These are phyloP conservation scores for Leptinotarsa lineolata DNA, from an alignment of 1,140 invertebrate genomes.

Conservation along the genomic window DNA sequence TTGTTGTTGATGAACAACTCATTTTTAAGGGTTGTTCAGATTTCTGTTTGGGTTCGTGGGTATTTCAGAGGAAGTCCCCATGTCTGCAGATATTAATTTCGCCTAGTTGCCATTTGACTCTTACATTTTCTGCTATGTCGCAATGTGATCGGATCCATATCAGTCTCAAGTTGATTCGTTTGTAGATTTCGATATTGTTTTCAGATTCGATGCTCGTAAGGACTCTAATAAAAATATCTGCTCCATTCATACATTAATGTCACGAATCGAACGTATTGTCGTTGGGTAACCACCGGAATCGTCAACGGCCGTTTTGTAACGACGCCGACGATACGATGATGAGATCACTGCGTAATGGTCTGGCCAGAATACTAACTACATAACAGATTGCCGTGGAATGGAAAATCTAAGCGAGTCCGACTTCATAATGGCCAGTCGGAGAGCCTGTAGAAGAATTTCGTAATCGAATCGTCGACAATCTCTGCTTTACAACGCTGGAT, in stretches of 20 bases:
- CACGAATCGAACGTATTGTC: constrained; percentile 25
- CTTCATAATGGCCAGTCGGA: constrained; percentile 4
- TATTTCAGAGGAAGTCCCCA: too few species aligned
- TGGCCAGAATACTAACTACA: constrained; percentile 21
- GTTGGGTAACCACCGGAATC: constrained; percentile 12
- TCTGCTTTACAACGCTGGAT: neutral
- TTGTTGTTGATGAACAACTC: too few species aligned
- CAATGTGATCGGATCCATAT: too few species aligned
- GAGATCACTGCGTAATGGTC: constrained; percentile 20
- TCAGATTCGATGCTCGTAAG: neutral
- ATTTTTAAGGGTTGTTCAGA: too few species aligned
- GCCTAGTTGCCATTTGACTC: too few species aligned
- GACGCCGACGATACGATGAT: constrained; percentile 22
- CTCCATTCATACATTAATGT: constrained; percentile 7
- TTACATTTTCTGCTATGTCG: too few species aligned
- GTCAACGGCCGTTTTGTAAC: constrained; percentile 20
- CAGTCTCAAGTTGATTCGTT: too few species aligned
- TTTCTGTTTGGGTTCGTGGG: too few species aligned
- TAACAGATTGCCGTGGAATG: constrained; percentile 6
- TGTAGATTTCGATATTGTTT: too few species aligned
- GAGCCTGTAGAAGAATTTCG: neutral
- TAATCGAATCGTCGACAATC: neutral
- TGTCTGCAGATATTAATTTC: too few species aligned
- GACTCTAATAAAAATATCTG: constrained; percentile 10
- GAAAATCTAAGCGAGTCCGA: constrained; percentile 10